Percentiles rank a stretch among this genome's conserved stretches.
These are phyloP conservation scores for Crepidodera aurea DNA, from an alignment of 2,888 invertebrate species.

Conservation along the genomic window DNA sequence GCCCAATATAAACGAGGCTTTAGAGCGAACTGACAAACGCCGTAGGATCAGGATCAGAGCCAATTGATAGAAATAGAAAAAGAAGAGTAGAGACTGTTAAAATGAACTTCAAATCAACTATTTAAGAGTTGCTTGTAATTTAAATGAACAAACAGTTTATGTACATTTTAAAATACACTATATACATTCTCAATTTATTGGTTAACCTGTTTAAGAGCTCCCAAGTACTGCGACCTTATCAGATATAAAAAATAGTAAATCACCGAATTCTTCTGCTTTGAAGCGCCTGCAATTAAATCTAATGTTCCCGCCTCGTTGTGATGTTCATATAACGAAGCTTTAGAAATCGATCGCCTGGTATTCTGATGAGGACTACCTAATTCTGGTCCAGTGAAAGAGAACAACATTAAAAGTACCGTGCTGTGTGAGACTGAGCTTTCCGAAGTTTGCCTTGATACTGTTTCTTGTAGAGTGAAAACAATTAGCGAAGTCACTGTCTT, in stretches of 20 bases:
- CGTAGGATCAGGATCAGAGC: too few relatives aligned
- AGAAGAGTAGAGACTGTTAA: too few relatives aligned
- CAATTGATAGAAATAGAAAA: too few relatives aligned
- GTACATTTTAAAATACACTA: too few relatives aligned
- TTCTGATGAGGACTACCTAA: constrained; percentile 88
- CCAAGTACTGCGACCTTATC: constrained; percentile 80
- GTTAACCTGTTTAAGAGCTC: constrained; percentile 56
- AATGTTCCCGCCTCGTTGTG: constrained; percentile 81
- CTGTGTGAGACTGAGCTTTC: constrained; percentile 87
- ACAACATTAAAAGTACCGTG: constrained; percentile 82
- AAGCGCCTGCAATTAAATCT: constrained; percentile 85
- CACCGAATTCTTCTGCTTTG: constrained; percentile 82
- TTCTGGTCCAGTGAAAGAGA: constrained; percentile 82
- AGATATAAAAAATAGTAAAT: constrained; percentile 92
- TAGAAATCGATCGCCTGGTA: constrained; percentile 86
- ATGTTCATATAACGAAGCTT: constrained; percentile 90
- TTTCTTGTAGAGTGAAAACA: constrained; percentile 77
- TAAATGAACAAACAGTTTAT: too few relatives aligned
- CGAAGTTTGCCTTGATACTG: constrained; percentile 78
- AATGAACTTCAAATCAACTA: too few relatives aligned
- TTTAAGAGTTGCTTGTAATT: too few relatives aligned
- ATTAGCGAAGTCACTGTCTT: constrained; percentile 85
- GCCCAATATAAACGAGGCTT: too few relatives aligned
- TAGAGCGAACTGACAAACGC: too few relatives aligned
- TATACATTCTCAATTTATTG: not conserved